phyloP scores from a whole-genome alignment of 2,888 invertebrate genomes.

The Sinelater perroti region DNA sequence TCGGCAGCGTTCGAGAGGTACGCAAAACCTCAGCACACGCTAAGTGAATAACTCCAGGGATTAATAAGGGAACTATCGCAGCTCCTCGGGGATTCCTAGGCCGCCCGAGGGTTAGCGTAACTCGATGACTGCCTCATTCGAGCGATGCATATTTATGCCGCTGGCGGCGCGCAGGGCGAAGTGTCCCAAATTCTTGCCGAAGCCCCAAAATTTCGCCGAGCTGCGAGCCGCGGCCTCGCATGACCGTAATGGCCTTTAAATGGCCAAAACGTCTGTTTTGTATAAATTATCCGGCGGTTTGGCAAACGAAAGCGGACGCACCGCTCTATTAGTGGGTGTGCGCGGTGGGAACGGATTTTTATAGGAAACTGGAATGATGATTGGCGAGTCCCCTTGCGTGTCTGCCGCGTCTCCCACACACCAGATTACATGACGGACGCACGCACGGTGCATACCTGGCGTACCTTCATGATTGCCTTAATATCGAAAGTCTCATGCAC shows the following conservation, averaged over 20 bases:
- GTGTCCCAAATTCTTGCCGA: too few relatives aligned
- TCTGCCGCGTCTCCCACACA: conserved; percentile 48
- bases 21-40: too few relatives aligned
- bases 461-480: conserved; percentile 49
- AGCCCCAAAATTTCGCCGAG: too few relatives aligned
- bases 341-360: conserved; percentile 46
- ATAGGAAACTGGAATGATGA: conserved; percentile 49
- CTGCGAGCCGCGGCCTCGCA: too few relatives aligned
- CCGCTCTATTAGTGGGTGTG: conserved; percentile 38
- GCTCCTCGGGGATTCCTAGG: too few relatives aligned
- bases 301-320: conserved; percentile 15
- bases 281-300: conserved; percentile 17
- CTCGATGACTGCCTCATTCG: too few relatives aligned
- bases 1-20: too few relatives aligned
- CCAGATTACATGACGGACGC: conserved; percentile 44
- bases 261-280: background rate
- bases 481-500: conserved; percentile 45
- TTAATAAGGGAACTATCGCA: too few relatives aligned
- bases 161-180: too few relatives aligned
- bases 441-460: conserved; percentile 49
- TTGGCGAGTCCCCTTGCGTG: conserved; percentile 47
- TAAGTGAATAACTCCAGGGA: too few relatives aligned
- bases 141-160: too few relatives aligned
- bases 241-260: background rate
- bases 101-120: too few relatives aligned